These are phyloP conservation scores for Paratilapia polleni DNA, from an alignment of 2,113 vertebrate genomes.

Conservation along the genomic window DNA sequence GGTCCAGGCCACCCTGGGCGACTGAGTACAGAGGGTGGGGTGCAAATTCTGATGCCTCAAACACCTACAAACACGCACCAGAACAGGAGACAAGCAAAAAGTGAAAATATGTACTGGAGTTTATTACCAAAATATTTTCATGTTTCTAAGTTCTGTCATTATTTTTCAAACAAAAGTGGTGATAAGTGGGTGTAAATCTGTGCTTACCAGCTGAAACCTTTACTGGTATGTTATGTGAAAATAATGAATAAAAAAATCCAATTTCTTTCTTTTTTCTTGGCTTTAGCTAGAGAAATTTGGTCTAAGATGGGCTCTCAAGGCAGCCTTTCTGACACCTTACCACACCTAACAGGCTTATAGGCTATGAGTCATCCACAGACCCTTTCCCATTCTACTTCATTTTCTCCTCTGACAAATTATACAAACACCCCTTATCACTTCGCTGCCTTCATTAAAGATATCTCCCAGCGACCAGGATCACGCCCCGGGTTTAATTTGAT, in stretches of 20 bases:
- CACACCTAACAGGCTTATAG: slow-evolving; percentile 68
- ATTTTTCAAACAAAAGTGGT: background rate
- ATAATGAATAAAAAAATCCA: slow-evolving; percentile 30
- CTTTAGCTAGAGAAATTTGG: slow-evolving; percentile 25
- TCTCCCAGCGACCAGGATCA: slow-evolving; percentile 41
- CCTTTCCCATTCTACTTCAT: slow-evolving; percentile 52
- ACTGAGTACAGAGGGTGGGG: slow-evolving; percentile 79
- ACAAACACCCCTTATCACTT: slow-evolving; percentile 53
- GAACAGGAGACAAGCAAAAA: background rate
- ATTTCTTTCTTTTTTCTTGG: slow-evolving; percentile 9
- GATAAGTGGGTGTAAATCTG: slow-evolving; percentile 7
- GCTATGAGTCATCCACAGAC: slow-evolving; percentile 62
- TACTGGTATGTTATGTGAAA: slow-evolving; percentile 12
- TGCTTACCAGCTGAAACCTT: slow-evolving; percentile 18
- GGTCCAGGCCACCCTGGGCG: slow-evolving; percentile 76
- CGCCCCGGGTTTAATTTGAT: slow-evolving; percentile 63
- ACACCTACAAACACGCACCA: slow-evolving; percentile 61
- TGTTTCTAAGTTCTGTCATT: slow-evolving; percentile 3
- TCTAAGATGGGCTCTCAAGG: slow-evolving; percentile 34
- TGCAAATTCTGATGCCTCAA: slow-evolving; percentile 76
- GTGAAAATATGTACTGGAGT: slow-evolving; percentile 3
- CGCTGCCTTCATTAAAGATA: slow-evolving; percentile 58
- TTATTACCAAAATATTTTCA: slow-evolving; percentile 8
- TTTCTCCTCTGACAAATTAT: slow-evolving; percentile 55
- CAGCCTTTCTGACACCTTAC: slow-evolving; percentile 59